A percentile compares a stretch with the other conserved stretches of the same genome.
Evolutionary conservation across 2,797 vertebrate species (phyloP).

Genomic region (Balearica regulorum): DNA sequence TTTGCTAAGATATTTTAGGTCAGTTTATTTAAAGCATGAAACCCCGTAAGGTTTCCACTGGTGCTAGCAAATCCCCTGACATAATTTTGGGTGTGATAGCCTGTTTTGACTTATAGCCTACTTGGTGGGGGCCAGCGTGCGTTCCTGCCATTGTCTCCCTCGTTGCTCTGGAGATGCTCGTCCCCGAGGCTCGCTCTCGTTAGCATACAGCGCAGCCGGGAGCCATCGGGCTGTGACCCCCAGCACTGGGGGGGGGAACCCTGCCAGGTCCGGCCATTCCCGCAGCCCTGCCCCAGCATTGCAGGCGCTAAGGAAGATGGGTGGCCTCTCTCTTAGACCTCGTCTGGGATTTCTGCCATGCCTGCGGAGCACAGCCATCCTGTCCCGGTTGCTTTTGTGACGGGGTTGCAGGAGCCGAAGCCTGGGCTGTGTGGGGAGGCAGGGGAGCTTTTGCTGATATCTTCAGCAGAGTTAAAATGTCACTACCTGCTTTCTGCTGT

Average conservation of each 20-base stretch:
- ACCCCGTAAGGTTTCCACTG: background rate
- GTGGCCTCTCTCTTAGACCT: background rate
- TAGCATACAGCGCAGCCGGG: fast-evolving
- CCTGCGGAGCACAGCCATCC: background rate
- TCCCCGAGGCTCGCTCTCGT: background rate
- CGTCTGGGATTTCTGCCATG: slow-evolving; percentile 9
- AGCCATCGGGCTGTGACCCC: background rate
- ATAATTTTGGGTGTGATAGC: slow-evolving; percentile 4
- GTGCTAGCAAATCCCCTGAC: background rate
- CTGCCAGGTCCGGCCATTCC: fast-evolving
- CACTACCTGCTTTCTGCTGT: background rate
- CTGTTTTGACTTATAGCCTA: background rate
- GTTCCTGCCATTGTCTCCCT: background rate
- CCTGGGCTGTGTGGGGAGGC: background rate
- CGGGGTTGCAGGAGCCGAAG: background rate
- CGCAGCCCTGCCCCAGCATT: background rate
- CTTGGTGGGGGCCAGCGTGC: background rate
- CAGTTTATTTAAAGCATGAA: slow-evolving; percentile 16
- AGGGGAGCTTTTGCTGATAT: background rate
- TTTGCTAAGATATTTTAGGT: background rate
- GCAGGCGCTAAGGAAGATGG: background rate
- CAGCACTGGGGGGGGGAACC: background rate
- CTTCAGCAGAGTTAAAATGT: background rate
- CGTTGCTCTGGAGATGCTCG: background rate
- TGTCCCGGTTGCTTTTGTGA: background rate